Conservation (phyloP, 2,113 vertebrate genomes). For the Otis tarda region DNA sequence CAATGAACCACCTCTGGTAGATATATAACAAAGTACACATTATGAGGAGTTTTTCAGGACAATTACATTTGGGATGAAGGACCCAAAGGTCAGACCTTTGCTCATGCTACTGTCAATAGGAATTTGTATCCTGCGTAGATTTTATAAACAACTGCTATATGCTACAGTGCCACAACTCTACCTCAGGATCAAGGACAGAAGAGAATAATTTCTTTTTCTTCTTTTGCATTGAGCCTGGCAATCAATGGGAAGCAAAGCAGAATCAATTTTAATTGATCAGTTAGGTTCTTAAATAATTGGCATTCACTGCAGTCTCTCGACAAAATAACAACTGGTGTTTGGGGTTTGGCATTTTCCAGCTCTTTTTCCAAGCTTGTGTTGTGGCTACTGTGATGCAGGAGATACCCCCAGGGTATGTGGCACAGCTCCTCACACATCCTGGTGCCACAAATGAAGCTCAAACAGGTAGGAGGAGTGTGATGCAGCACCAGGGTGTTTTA, state of each 20-base stretch:
- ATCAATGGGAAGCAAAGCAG: slow-evolving; percentile 70
- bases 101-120: not conserved
- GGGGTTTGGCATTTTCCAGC: slow-evolving; percentile 39
- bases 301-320: slow-evolving; percentile 51
- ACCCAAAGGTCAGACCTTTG: not conserved
- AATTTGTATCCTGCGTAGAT: slow-evolving; percentile 29
- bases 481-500: not conserved
- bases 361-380: not conserved
- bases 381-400: not conserved
- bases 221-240: slow-evolving; percentile 38
- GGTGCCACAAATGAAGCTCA: not conserved
- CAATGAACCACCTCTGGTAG: not conserved
- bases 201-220: slow-evolving; percentile 46
- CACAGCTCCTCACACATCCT: not conserved
- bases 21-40: not conserved
- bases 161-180: not conserved
- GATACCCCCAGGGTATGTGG: accelerated
- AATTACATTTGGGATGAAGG: not conserved
- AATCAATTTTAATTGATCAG: slow-evolving; percentile 78
- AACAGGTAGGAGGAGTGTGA: accelerated
- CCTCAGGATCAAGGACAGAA: slow-evolving; percentile 29
- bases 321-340: slow-evolving; percentile 58
- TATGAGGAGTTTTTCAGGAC: not conserved
- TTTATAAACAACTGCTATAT: slow-evolving; percentile 14
- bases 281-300: slow-evolving; percentile 71